Percentiles rank a stretch among this genome's conserved stretches.
These are phyloP conservation scores for Liolophura sinensis DNA, from an alignment of 1,140 invertebrate genomes.

Conservation along the genomic window DNA sequence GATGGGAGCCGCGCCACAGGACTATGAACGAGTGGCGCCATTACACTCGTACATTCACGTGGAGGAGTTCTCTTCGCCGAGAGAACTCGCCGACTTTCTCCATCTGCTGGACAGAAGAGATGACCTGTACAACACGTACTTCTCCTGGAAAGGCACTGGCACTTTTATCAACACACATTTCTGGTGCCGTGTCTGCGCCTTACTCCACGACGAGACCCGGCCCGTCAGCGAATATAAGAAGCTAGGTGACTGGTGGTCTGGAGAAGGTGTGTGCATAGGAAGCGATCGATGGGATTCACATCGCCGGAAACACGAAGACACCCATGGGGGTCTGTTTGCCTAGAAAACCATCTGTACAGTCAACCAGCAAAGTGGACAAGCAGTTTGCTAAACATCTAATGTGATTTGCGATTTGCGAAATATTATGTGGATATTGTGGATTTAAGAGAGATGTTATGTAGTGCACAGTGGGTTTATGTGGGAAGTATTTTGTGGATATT, in stretches of 20 bases:
- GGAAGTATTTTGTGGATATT: too few species aligned
- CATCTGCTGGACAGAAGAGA: slow-evolving; percentile 37
- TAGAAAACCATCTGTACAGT: too few species aligned
- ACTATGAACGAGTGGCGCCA: slow-evolving; percentile 84
- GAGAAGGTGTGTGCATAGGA: slow-evolving; percentile 4
- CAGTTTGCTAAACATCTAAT: too few species aligned
- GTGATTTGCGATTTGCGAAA: too few species aligned
- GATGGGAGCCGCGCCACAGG: slow-evolving; percentile 83
- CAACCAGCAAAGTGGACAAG: too few species aligned
- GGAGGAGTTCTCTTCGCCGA: slow-evolving; percentile 11
- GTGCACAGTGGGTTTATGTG: too few species aligned
- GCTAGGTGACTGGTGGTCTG: slow-evolving; percentile 6
- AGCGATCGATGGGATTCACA: background rate
- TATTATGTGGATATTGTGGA: too few species aligned
- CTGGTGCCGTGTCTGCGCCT: slow-evolving; percentile 88
- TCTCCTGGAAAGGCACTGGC: slow-evolving; percentile 39
- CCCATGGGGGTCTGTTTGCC: too few species aligned
- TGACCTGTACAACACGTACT: slow-evolving; percentile 46
- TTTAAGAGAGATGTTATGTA: too few species aligned
- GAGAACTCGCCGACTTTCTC: slow-evolving; percentile 39
- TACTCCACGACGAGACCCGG: slow-evolving; percentile 14
- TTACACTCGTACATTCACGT: slow-evolving; percentile 47
- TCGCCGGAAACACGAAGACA: too few species aligned
- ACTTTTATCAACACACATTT: slow-evolving; percentile 63
- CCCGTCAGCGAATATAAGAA: background rate